Base-by-base conservation (phyloP, 2,797 vertebrate genomes). In the Arctocebus calabarensis region DNA sequence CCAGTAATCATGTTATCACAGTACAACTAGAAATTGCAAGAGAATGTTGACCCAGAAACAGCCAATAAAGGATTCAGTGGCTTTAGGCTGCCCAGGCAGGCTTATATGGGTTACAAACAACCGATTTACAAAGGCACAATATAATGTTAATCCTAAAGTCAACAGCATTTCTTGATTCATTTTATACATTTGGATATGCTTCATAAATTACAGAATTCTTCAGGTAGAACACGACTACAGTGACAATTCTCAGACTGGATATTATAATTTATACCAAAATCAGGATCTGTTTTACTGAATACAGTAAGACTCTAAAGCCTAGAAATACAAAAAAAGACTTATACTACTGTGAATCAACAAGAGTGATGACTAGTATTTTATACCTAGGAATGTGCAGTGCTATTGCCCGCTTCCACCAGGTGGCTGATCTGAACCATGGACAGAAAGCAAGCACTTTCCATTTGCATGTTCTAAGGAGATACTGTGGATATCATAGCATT, bases 21-120 rank as follows among this genome's bases (percentile, higher is more conserved):
- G 37, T 16, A 29, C 87, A 87, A 87, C 62, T 45, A 95, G 82
- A 97, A 93, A 93, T 0, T 86, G 70, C 90, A 90, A 86, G 52
- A 94, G 87, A 94, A 93, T 29, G n/a, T 22, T 95, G 96, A 95
- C 93, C 96, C 96, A 96, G 87, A 97, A 97, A 96, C 75, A 74
- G 62, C 89, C 73, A 83, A 34, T 10, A 61, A 95, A 95, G 74
- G 88, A 59, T 88, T 93, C 45, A 0, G 22, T 74, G 88, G 89
- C 78, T 87, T 83, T 59, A 22, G 34, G 34, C 52, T 83, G 84
- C 68, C 77, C 7, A 0, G 16, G 81, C 40, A 84, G 68, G 64
- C 70, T 95, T 88, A 59, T 0, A 1, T 1, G 13, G 68, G 68
- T 86, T 61, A 94, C 81, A 95, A 90, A 88, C 37, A 94, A 84